A percentile compares a stretch with the other conserved stretches of the same genome.
Evolutionary conservation across 1,140 invertebrate genomes (phyloP).

Genomic region (Drosophila lacteicornis): DNA sequence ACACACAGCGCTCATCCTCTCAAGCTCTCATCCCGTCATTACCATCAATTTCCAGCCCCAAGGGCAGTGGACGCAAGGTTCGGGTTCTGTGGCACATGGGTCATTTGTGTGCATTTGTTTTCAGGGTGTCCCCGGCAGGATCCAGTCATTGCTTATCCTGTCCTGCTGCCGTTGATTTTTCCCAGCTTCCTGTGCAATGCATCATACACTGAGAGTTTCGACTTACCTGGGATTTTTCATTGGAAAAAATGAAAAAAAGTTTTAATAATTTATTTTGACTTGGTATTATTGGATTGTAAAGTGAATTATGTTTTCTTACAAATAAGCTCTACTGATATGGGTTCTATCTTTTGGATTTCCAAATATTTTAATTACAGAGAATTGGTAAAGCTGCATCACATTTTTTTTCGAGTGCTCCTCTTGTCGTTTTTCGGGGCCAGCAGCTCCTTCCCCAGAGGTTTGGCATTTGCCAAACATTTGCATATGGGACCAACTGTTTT

Average conservation of each 20-base stretch:
- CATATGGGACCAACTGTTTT: constrained; percentile 77
- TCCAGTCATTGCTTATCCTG: constrained; percentile 46
- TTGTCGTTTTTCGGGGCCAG: constrained; percentile 23
- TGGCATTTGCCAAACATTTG: constrained; percentile 68
- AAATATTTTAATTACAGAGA: neutral
- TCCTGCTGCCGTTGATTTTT: constrained; percentile 49
- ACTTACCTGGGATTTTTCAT: too few relatives aligned
- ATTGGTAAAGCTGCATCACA: too few relatives aligned
- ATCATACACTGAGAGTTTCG: neutral
- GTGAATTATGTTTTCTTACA: too few relatives aligned
- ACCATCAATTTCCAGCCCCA: constrained; percentile 52
- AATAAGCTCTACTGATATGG: too few relatives aligned
- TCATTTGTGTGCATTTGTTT: constrained; percentile 82
- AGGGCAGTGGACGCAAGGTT: constrained; percentile 31
- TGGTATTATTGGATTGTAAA: neutral
- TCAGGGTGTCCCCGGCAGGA: constrained; percentile 47
- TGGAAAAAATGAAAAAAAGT: too few relatives aligned
- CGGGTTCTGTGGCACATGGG: constrained; percentile 55
- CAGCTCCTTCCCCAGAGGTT: constrained; percentile 28
- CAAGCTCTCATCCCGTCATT: constrained; percentile 22
- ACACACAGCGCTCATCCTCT: neutral
- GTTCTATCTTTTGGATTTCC: neutral
- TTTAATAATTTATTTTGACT: neutral
- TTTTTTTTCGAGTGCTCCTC: constrained; percentile 7
- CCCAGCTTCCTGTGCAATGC: constrained; percentile 6